Percentiles rank a stretch among this genome's conserved stretches.
Conservation (phyloP, 2,113 vertebrate species). For the Phoenicopterus ruber region DNA sequence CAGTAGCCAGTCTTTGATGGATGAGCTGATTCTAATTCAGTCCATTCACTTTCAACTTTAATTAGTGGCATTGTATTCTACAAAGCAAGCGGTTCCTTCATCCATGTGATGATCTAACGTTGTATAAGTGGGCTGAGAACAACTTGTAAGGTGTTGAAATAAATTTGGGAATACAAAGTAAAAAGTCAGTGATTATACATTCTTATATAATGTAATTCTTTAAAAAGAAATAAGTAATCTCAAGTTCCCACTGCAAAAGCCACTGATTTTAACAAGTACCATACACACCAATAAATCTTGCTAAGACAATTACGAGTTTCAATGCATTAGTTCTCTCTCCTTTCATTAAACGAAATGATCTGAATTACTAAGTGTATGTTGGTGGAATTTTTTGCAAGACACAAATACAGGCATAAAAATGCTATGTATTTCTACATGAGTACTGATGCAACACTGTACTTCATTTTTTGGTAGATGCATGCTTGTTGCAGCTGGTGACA, state of each 20-base stretch:
- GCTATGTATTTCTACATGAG: not conserved
- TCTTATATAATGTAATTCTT: not conserved
- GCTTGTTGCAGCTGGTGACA: constrained; percentile 14
- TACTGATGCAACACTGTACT: not conserved
- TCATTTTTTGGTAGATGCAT: not conserved
- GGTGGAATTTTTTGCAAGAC: not conserved
- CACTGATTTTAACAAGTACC: not conserved
- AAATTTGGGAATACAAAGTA: not conserved
- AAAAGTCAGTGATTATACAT: not conserved
- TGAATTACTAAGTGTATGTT: not conserved
- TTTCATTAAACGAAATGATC: not conserved
- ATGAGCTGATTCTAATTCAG: constrained; percentile 54
- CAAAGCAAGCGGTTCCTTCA: constrained; percentile 8
- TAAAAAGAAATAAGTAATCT: not conserved
- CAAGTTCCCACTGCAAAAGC: not conserved
- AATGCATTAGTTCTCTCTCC: not conserved
- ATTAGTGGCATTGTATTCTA: constrained; percentile 46
- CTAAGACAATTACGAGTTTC: not conserved
- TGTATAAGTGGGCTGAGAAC: not conserved
- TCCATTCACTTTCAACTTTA: constrained; percentile 44
- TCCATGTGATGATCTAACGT: not conserved
- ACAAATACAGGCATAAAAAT: not conserved
- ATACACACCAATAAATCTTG: not conserved
- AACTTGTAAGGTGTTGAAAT: not conserved
- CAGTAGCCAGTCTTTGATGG: constrained; percentile 27